Conservation (phyloP, 2,797 vertebrate genomes). For the Hapalemur alaotrensis region DNA sequence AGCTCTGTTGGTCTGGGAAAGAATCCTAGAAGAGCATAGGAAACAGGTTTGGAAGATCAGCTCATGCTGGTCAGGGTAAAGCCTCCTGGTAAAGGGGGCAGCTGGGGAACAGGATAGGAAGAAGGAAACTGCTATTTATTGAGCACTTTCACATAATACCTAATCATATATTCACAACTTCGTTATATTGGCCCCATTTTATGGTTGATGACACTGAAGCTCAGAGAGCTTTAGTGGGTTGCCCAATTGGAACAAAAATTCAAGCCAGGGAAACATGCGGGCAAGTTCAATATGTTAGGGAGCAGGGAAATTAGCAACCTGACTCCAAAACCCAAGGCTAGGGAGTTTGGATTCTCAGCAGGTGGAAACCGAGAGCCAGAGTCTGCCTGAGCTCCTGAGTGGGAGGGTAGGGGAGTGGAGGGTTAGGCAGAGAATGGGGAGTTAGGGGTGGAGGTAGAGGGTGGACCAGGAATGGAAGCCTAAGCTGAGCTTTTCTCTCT, state of each 20-base stretch:
- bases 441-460: not conserved
- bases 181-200: not conserved
- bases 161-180: not conserved
- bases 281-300: not conserved
- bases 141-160: not conserved
- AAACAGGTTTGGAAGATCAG: constrained; percentile 18
- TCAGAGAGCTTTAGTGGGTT: not conserved
- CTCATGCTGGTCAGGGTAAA: not conserved
- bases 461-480: not conserved
- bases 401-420: not conserved
- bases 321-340: not conserved
- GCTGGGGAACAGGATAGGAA: not conserved
- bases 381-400: not conserved
- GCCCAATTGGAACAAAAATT: not conserved
- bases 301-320: not conserved
- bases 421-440: not conserved
- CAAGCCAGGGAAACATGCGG: not conserved
- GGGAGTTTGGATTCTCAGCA: constrained; percentile 26
- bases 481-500: not conserved
- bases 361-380: not conserved
- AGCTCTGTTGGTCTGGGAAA: not conserved
- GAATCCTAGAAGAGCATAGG: not conserved
- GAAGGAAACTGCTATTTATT: not conserved
- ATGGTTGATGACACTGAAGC: constrained; percentile 24
- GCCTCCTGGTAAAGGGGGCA: not conserved